Conservation (phyloP, 2,888 invertebrate genomes). For the Ephialtes manifestator region DNA sequence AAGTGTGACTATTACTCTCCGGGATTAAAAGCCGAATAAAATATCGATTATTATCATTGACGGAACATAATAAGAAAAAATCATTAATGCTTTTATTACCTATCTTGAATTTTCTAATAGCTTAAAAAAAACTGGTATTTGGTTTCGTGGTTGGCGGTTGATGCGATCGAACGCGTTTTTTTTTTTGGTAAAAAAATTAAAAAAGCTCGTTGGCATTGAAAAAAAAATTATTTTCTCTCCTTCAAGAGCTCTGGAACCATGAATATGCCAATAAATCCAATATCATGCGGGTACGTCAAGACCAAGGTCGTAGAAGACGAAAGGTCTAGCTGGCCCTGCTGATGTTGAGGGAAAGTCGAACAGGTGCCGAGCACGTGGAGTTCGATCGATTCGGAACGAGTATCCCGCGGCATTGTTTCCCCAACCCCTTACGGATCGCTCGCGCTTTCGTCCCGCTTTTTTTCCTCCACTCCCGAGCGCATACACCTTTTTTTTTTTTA, state of each 20-base stretch:
- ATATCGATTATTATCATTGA: no score
- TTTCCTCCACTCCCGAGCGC: conserved; percentile 46
- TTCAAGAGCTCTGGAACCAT: not conserved
- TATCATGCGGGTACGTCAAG: not conserved
- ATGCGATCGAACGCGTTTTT: no score
- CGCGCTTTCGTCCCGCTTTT: conserved; percentile 57
- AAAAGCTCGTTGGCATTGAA: no score
- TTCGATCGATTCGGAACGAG: conserved; percentile 79
- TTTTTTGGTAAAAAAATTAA: no score
- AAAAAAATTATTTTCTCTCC: not conserved
- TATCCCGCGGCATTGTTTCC: conserved; percentile 80
- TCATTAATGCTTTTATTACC: no score
- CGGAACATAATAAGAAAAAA: no score
- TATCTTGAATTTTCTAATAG: no score
- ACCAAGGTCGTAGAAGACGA: conserved; percentile 1
- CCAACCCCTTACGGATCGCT: conserved; percentile 59
- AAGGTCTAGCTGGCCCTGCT: conserved; percentile 3
- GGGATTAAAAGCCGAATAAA: no score
- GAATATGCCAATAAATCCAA: not conserved
- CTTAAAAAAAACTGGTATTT: no score
- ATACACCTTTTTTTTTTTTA: conserved; percentile 49
- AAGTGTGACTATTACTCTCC: no score
- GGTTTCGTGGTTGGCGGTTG: no score
- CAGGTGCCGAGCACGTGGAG: conserved; percentile 84
- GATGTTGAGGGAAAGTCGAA: conserved; percentile 66